Conservation (phyloP, 2,797 vertebrate genomes). For the Cossypha niveicapilla region DNA sequence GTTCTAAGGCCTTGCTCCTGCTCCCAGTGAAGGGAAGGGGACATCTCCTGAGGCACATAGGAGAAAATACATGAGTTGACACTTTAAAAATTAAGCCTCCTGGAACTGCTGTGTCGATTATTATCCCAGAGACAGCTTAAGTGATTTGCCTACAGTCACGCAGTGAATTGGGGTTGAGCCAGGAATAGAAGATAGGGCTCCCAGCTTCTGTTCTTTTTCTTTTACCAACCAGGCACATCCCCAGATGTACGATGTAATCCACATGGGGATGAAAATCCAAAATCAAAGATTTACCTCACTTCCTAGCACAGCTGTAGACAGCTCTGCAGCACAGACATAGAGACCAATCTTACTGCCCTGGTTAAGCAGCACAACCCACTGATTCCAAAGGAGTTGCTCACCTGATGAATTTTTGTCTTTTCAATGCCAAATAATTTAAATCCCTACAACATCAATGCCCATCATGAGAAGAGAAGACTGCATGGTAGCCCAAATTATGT, state of each 20-base stretch:
- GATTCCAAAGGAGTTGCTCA: not conserved
- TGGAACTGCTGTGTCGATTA: conserved; percentile 50
- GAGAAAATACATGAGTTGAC: conserved; percentile 34
- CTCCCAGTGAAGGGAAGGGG: conserved; percentile 1
- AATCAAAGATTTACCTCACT: conserved; percentile 29
- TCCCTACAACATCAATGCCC: not conserved
- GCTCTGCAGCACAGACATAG: not conserved
- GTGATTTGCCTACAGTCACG: conserved; percentile 46
- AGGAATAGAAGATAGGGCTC: conserved; percentile 31
- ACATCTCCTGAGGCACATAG: not conserved
- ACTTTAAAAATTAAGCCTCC: conserved; percentile 61
- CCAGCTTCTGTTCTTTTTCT: not conserved
- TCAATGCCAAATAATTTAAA: not conserved
- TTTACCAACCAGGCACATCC: not conserved
- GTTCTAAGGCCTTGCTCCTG: not conserved
- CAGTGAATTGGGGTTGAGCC: conserved; percentile 35
- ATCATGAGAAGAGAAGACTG: not conserved
- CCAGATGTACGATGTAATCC: not conserved
- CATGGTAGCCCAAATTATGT: not conserved
- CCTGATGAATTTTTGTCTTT: not conserved
- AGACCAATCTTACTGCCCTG: not conserved
- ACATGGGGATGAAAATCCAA: not conserved
- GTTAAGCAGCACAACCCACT: not conserved
- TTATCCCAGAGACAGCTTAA: conserved; percentile 62
- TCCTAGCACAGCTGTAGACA: not conserved